Evolutionary conservation across 2,113 vertebrate genomes (phyloP).

Genomic region (Rissa tridactyla): DNA sequence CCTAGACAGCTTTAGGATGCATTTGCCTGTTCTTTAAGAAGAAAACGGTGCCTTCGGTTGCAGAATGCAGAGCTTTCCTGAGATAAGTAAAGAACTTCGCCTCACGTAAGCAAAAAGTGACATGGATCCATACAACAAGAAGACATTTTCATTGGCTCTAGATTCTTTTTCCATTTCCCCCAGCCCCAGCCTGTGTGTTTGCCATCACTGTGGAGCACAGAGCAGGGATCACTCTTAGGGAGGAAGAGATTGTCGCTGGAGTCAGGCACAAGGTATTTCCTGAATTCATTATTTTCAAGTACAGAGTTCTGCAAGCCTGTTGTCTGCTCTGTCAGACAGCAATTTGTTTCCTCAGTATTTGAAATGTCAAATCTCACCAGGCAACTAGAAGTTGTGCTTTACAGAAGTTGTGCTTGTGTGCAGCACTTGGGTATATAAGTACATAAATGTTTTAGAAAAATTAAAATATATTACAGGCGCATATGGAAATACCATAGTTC

Average conservation of each 20-base stretch:
- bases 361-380: background rate
- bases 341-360: background rate
- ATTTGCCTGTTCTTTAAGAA: background rate
- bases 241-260: constrained; percentile 25
- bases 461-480: background rate
- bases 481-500: background rate
- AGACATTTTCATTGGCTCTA: background rate
- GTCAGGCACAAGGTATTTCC: constrained; percentile 50
- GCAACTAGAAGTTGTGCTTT: background rate
- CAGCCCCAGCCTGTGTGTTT: background rate
- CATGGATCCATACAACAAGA: background rate
- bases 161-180: background rate
- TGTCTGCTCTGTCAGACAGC: background rate
- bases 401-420: background rate
- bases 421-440: background rate
- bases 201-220: background rate
- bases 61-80: background rate
- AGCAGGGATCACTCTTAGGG: background rate
- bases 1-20: background rate
- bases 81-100: background rate
- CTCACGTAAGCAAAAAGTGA: background rate
- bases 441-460: background rate
- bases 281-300: constrained; percentile 48
- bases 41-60: background rate
- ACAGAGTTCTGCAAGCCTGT: constrained; percentile 27